phyloP scores from a whole-genome alignment of 2,888 invertebrate species.

The Apodemia duryi region DNA sequence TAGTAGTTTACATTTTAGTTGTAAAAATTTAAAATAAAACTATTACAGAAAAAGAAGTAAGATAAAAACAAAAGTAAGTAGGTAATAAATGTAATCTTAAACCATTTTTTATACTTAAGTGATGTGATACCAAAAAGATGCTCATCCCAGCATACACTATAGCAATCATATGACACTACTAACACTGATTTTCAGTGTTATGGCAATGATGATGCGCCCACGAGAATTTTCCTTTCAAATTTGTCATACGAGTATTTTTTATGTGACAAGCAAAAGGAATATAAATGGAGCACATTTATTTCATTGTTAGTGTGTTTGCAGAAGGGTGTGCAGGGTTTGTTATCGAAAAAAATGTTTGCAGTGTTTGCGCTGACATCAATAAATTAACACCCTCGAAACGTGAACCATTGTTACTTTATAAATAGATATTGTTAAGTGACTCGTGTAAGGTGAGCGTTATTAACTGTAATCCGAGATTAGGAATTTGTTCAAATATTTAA shows the following conservation, averaged over 20 bases:
- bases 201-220: no score
- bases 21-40: no score
- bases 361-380: slow-evolving; percentile 39
- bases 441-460: slow-evolving; percentile 22
- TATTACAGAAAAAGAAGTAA: no score
- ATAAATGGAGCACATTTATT: background rate
- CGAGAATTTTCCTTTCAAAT: background rate
- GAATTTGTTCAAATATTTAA: slow-evolving; percentile 1
- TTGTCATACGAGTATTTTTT: background rate
- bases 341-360: slow-evolving; percentile 40
- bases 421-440: slow-evolving; percentile 29
- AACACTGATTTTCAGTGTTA: no score
- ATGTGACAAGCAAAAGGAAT: background rate
- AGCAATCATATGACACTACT: no score
- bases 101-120: no score
- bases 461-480: slow-evolving; percentile 8
- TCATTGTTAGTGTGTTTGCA: slow-evolving; percentile 22
- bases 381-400: slow-evolving; percentile 38
- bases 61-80: no score
- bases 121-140: no score
- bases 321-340: slow-evolving; percentile 30
- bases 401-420: slow-evolving; percentile 32
- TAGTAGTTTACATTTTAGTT: no score
- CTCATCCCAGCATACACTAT: no score
- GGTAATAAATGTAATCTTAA: no score